These are phyloP conservation scores for Smutsia gigantea DNA, from an alignment of 2,797 vertebrate species.

Conservation along the genomic window DNA sequence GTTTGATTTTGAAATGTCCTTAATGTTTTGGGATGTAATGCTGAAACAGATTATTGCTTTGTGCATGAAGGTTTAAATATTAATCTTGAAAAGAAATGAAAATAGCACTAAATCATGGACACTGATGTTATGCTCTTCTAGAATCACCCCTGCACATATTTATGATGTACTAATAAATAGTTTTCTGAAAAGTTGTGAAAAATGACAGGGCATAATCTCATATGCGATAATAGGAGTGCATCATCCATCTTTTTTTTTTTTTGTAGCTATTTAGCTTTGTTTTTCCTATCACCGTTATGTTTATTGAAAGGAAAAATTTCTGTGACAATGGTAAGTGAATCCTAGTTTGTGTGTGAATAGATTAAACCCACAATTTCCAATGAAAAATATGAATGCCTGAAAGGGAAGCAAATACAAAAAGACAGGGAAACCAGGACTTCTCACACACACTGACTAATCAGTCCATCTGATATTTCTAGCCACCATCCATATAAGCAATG, in stretches of 20 bases:
- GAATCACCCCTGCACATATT: not conserved
- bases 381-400: not conserved
- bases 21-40: conserved; percentile 46
- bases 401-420: not conserved
- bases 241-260: not conserved
- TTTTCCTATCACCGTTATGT: conserved; percentile 36
- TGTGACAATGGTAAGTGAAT: conserved; percentile 19
- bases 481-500: conserved; percentile 65
- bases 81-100: conserved; percentile 56
- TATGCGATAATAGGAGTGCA: not conserved
- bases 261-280: not conserved
- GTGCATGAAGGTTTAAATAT: conserved; percentile 23
- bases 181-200: conserved; percentile 26
- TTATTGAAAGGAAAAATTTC: conserved; percentile 31
- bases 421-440: conserved; percentile 13
- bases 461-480: not conserved
- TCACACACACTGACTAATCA: conserved; percentile 20
- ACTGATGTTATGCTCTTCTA: not conserved
- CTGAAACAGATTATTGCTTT: conserved; percentile 14
- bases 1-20: conserved; percentile 52
- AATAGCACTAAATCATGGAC: not conserved
- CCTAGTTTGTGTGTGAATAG: not conserved
- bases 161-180: not conserved
- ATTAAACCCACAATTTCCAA: conserved; percentile 36
- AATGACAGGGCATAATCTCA: not conserved